A percentile compares a stretch with the other conserved stretches of the same genome.
These are phyloP conservation scores for Volucella inanis DNA, from an alignment of 2,888 invertebrate genomes.

Conservation along the genomic window DNA sequence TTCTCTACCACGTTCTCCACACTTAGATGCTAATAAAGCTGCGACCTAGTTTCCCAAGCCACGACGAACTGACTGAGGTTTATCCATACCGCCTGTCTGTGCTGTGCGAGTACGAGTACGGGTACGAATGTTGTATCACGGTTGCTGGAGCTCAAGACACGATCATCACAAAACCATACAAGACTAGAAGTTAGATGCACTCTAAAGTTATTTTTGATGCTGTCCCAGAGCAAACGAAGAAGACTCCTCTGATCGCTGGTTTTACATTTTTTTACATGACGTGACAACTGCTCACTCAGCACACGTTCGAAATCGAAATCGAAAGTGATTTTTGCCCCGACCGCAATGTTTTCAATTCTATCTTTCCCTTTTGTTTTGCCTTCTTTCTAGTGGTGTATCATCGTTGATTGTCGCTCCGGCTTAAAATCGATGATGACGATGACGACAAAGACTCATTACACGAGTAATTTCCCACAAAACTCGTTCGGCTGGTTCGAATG, in stretches of 20 bases:
- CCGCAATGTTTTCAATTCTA: conserved; percentile 48
- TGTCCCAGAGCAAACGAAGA: conserved; percentile 25
- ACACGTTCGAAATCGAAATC: conserved; percentile 50
- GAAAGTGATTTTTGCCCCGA: conserved; percentile 63
- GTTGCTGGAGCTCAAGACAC: conserved; percentile 54
- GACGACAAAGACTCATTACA: conserved; percentile 53
- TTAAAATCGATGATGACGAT: conserved; percentile 25
- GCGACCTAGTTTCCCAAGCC: conserved; percentile 74
- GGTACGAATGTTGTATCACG: conserved; percentile 16
- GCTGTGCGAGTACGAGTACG: neutral
- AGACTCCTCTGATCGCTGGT: conserved; percentile 20
- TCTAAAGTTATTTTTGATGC: conserved; percentile 45
- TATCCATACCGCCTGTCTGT: conserved; percentile 40
- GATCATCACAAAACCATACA: conserved; percentile 52
- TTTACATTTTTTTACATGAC: conserved; percentile 11
- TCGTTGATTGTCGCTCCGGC: conserved; percentile 47
- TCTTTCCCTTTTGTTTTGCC: conserved; percentile 26
- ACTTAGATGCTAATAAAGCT: conserved; percentile 73
- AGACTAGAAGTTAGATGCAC: conserved; percentile 55
- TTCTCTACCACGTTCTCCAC: conserved; percentile 58
- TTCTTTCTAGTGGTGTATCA: conserved; percentile 3
- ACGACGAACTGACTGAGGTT: conserved; percentile 64
- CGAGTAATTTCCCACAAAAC: conserved; percentile 57
- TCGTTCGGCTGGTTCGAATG: conserved; percentile 16
- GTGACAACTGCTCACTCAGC: neutral